Conservation (phyloP, 2,113 vertebrate genomes). For the Scartelaos histophorus region DNA sequence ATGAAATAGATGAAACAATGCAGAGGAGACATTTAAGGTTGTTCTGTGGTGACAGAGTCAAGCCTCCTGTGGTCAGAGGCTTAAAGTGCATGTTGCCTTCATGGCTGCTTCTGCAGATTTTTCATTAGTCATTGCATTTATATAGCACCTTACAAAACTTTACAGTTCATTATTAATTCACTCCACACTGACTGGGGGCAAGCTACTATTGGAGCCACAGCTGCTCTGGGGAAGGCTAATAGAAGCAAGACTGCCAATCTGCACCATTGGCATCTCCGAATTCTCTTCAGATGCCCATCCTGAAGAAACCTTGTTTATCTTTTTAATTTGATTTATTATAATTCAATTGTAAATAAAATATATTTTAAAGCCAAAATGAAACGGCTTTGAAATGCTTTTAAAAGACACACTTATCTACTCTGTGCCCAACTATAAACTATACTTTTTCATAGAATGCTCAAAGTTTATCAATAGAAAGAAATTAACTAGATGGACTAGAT, state of each 20-base stretch:
- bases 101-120: slow-evolving; percentile 22
- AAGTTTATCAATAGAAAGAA: not conserved
- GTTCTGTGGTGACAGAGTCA: slow-evolving; percentile 46
- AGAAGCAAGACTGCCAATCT: too few relatives aligned
- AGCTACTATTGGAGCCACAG: too few relatives aligned
- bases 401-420: not conserved
- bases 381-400: too few relatives aligned
- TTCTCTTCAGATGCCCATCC: not conserved
- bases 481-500: not conserved
- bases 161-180: too few relatives aligned
- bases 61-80: slow-evolving; percentile 63
- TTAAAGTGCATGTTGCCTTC: slow-evolving; percentile 58
- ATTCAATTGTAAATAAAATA: too few relatives aligned
- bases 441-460: not conserved
- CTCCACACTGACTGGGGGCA: too few relatives aligned
- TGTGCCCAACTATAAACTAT: not conserved
- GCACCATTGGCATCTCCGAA: too few relatives aligned
- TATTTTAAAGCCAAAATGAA: not conserved
- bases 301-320: not conserved
- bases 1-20: not conserved
- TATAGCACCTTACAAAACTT: too few relatives aligned
- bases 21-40: slow-evolving; percentile 52
- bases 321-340: not conserved
- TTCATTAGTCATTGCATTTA: not conserved
- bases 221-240: too few relatives aligned